These are phyloP conservation scores for Phrynosoma platyrhinos DNA, from an alignment of 2,113 vertebrate genomes.

Conservation along the genomic window DNA sequence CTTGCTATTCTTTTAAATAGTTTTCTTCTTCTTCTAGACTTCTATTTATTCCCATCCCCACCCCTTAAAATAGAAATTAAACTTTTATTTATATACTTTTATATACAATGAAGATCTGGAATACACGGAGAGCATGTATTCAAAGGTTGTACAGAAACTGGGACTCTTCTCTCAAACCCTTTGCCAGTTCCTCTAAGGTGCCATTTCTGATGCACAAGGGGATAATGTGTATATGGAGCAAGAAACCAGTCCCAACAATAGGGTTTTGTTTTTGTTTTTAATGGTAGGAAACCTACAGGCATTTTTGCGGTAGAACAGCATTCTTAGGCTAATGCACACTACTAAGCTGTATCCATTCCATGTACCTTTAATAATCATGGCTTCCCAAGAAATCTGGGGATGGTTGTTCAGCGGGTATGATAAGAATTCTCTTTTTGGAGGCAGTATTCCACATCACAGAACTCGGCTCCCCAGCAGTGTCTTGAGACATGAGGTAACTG, in stretches of 20 bases:
- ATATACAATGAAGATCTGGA: slow-evolving; percentile 71
- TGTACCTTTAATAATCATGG: neutral
- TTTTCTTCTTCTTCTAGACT: slow-evolving; percentile 16
- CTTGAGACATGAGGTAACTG: neutral
- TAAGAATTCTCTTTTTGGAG: neutral
- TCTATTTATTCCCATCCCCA: slow-evolving; percentile 59
- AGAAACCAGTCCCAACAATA: neutral
- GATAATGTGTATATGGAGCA: neutral
- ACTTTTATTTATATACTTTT: slow-evolving; percentile 81
- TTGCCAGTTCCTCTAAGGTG: neutral
- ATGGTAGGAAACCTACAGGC: neutral
- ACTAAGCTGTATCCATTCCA: neutral
- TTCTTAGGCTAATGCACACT: neutral
- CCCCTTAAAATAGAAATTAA: slow-evolving; percentile 81
- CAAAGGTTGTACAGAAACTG: slow-evolving; percentile 55
- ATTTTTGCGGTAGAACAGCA: neutral
- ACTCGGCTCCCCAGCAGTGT: neutral
- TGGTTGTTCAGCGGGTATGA: neutral
- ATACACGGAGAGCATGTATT: slow-evolving; percentile 70
- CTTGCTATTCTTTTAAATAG: slow-evolving; percentile 71
- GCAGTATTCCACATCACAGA: neutral
- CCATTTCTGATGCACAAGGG: slow-evolving; percentile 31
- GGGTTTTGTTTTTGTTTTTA: neutral
- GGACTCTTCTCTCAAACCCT: slow-evolving; percentile 40
- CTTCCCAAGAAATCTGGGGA: neutral